Evolutionary conservation across 2,797 vertebrate genomes (phyloP), one percentile per base, ranked within the genome.

Genomic region (Podarcis lilfordi): DNA sequence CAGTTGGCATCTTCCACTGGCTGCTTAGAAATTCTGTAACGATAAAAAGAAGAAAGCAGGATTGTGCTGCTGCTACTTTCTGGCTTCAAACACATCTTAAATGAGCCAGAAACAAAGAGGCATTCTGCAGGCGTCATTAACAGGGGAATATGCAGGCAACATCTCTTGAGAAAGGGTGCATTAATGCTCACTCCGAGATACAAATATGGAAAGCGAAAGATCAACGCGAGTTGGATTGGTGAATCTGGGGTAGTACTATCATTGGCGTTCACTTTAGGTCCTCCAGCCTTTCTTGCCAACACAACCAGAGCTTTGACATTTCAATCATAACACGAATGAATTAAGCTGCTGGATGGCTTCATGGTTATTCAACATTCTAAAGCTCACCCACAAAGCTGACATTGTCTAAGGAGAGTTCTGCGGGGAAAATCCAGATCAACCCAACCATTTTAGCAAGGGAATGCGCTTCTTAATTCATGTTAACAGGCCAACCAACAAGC

Each of bases 11-110:
- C 27, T 66, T 23, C 6, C 74, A 0, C 0, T 0, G 55, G 80
- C 32, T 86, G 25, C 55, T 0, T 0, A 84, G 50, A 91, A 40
- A 43, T 10, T 0, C 5, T 78, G 1, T 80, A 72, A n/a, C 13
- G 19, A n/a, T 72, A 74, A 64, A 43, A 32, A 32, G 32, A 64
- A 84, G 37, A 43, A 88, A 86, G 75, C 40, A 79, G 81, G 8
- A 50, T 10, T 37, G 8, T 1, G 0, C 0, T 0, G 0, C 1
- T 8, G 0, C 81, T 83, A 71, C 81, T 88, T 69, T 80, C 86
- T 79, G 87, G 40, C 74, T 79, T 74, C 74, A 4, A 45, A 23
- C 1, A 27, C n/a, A 78, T 7, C 0, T 11, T 0, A 69, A 89
- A 40, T 64, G 4, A 29, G 50, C 40, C 66, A n/a, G 78, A 55